Conservation (phyloP, 1,140 invertebrate species). For the Drosophila tsacasi region DNA sequence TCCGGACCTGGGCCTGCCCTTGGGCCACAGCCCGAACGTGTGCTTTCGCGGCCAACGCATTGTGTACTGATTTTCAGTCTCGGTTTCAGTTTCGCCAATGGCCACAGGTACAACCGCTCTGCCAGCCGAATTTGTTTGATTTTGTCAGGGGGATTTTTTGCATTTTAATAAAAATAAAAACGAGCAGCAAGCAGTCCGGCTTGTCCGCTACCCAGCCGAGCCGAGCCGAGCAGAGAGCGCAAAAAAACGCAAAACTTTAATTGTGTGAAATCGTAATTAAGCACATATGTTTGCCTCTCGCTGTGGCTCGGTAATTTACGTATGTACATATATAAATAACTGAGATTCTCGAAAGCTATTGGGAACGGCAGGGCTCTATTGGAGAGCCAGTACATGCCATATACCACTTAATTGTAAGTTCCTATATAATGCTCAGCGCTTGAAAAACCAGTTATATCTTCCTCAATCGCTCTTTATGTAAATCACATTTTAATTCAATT, state of each 20-base stretch:
- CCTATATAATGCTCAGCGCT: background rate
- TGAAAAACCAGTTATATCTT: slow-evolving; percentile 39
- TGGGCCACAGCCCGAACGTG: slow-evolving; percentile 57
- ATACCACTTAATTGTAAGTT: slow-evolving; percentile 10
- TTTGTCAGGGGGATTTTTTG: slow-evolving; percentile 55
- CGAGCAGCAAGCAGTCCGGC: slow-evolving; percentile 21
- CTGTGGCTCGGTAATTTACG: slow-evolving; percentile 17
- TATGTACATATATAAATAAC: slow-evolving; percentile 20
- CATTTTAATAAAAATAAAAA: slow-evolving; percentile 42
- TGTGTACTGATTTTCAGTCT: slow-evolving; percentile 63
- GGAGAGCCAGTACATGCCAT: slow-evolving; percentile 10
- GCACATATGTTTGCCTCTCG: slow-evolving; percentile 26
- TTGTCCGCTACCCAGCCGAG: slow-evolving; percentile 18
- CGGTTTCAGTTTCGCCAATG: slow-evolving; percentile 54
- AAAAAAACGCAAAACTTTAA: slow-evolving; percentile 43
- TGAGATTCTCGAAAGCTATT: slow-evolving; percentile 36
- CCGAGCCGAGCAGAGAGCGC: slow-evolving; percentile 15
- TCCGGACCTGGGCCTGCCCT: background rate
- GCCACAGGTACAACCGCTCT: slow-evolving; percentile 46
- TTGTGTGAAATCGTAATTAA: slow-evolving; percentile 72
- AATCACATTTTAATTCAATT: slow-evolving; percentile 25
- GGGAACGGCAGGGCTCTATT: slow-evolving; percentile 10
- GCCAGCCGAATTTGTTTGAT: slow-evolving; percentile 52
- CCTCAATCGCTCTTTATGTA: slow-evolving; percentile 26
- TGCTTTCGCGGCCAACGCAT: slow-evolving; percentile 78